A percentile compares a stretch with the other conserved stretches of the same genome.
Conservation (phyloP, 2,113 vertebrate species). For the Pterocles burchelli region DNA sequence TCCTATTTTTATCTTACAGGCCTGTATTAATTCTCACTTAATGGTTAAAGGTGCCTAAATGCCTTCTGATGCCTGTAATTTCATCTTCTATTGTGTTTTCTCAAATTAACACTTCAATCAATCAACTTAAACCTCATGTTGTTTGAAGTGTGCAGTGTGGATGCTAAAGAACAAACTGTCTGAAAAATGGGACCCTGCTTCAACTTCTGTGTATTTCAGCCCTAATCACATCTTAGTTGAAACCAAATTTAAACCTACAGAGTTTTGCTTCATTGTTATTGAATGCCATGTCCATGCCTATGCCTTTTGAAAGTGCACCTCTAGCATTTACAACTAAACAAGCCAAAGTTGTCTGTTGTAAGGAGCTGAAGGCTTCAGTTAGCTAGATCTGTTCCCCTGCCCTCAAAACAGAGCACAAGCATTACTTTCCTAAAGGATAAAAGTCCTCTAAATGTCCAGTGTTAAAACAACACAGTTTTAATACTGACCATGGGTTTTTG, state of each 20-base stretch:
- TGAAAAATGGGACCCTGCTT: not conserved
- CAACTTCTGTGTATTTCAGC: not conserved
- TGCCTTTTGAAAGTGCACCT: not conserved
- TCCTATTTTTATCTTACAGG: not conserved
- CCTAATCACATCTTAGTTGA: not conserved
- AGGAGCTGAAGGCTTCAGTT: not conserved
- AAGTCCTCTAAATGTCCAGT: not conserved
- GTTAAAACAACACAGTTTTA: not conserved
- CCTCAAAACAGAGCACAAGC: not conserved
- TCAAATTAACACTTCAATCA: not conserved
- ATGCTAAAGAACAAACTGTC: not conserved
- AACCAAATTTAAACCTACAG: not conserved
- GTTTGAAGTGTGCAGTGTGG: not conserved
- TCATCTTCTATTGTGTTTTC: not conserved
- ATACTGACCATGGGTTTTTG: not conserved
- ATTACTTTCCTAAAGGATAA: not conserved
- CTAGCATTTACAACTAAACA: not conserved
- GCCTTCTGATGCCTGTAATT: not conserved
- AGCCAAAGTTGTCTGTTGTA: not conserved
- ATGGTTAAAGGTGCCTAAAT: not conserved
- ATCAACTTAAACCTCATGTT: not conserved
- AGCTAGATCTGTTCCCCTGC: not conserved
- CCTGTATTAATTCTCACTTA: not conserved
- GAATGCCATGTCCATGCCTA: not conserved
- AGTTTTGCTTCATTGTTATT: not conserved